Conservation (phyloP, 2,888 invertebrate species). For the Xylocampa areola region DNA sequence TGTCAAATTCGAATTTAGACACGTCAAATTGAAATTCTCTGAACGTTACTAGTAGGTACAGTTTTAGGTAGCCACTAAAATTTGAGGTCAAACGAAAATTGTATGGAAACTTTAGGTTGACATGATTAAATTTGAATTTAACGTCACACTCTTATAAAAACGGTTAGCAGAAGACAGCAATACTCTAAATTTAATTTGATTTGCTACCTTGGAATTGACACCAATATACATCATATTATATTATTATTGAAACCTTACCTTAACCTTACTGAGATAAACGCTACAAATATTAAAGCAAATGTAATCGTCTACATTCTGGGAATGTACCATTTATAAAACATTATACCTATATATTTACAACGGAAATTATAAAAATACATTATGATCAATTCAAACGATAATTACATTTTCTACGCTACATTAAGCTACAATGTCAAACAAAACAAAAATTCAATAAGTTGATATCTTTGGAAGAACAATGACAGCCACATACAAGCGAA, state of each 20-base stretch:
- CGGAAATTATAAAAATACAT: conserved; percentile 78
- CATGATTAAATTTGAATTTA: too few relatives aligned
- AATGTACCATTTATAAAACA: conserved; percentile 75
- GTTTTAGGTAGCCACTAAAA: too few relatives aligned
- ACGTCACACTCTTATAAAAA: too few relatives aligned
- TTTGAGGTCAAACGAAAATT: too few relatives aligned
- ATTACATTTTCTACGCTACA: conserved; percentile 55
- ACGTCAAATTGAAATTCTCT: too few relatives aligned
- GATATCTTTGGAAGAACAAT: conserved; percentile 61
- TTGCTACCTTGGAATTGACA: too few relatives aligned
- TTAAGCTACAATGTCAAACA: conserved; percentile 56
- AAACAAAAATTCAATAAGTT: conserved; percentile 48
- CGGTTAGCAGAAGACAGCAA: too few relatives aligned
- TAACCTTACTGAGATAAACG: conserved; percentile 62
- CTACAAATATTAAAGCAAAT: conserved; percentile 81
- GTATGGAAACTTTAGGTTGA: too few relatives aligned
- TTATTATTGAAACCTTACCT: conserved; percentile 61
- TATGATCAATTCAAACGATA: conserved; percentile 59
- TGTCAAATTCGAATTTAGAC: too few relatives aligned
- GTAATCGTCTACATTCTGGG: conserved; percentile 80
- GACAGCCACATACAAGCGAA: conserved; percentile 55
- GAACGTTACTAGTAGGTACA: too few relatives aligned
- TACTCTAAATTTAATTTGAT: too few relatives aligned
- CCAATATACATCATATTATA: conserved; percentile 64
- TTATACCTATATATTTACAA: conserved; percentile 73